Base-by-base conservation (phyloP, 2,888 invertebrate genomes). In the Blastobasis lacticolella region DNA sequence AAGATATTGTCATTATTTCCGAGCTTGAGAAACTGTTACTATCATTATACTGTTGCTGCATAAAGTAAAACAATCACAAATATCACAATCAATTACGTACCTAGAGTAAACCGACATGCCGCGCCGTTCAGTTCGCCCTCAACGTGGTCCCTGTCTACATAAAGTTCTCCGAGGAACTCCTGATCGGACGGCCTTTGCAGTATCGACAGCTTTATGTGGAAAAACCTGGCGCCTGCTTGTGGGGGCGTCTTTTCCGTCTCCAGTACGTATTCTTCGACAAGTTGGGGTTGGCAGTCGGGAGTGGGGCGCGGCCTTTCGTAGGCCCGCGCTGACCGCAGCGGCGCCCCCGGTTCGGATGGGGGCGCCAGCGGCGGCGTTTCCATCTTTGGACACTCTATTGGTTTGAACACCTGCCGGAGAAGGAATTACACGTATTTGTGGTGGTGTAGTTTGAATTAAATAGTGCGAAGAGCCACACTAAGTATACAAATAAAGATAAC, bases 121-220 rank as follows among this genome's bases (percentile, higher is more conserved):
- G 95, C 93, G 23, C 95, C 95, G 75, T 95, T 94, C 55, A 85
- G 90, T 72, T 93, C 91, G 4, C 93, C 93, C 62, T 94, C 93
- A 48, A 91, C 91, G 73, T 93, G 94, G 75, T 97, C 96, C 63
- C 94, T 90, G 78, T 97, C 96, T 51, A 97, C 93, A 79, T 96
- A 97, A 50, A 97, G 88, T 79, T 97, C 95, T 37, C 97, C 97
- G 57, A 96, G 89, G 83, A 94, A 97, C 83, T 95, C 95, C 57
- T 94, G 95, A 81, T 96, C 96, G 52, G 94, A 93, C 66, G 95
- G 94, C 78, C 96, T 90, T 81, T 96, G 96, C 58, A 94, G 89
- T 76, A 97, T 95, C 53, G 95, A 94, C 62, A 97, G 89, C 75
- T 95, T 95, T 69, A 96, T 96, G 77, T 94, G 93, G 83, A 96